Evolutionary conservation across 2,113 vertebrate genomes (phyloP), one percentile per base, ranked within the genome.

Genomic region (Oncorhynchus gorbuscha): DNA sequence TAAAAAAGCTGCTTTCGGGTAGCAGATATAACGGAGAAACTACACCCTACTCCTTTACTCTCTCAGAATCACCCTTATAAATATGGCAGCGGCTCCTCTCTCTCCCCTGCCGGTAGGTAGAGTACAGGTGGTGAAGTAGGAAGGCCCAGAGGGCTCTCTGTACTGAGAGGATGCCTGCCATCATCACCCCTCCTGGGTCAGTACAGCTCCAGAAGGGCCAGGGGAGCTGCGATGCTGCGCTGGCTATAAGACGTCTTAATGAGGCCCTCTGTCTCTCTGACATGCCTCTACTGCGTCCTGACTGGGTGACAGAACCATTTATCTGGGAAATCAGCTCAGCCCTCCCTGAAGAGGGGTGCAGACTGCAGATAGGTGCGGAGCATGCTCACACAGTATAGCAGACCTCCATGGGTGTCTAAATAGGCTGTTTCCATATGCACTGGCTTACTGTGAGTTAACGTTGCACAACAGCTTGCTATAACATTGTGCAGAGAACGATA

Each of bases 301-400:
- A 20, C 68, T 20, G 55, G 39, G 30, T 39, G 32, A 69, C 68
- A 69, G 11, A 59, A 67, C 80, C 72, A 20, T 82, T 77, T 28
- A 71, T 73, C 64, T 45, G 39, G 39, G 39, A 45, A 45, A 45
- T 45, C 39, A 45, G 39, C 39, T 45, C 18, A 18, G 55, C 4
- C 55, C 16, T 14, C 55, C 55, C 55, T 58, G 55, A 2, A 58
- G 55, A 20, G 9, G 39, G 39, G 39, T 45, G 39, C 39, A 45
- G 39, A 45, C 39, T 58, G 20, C 14, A 58, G 55, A 20, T 58
- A 20, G 55, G 16, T 20, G 4, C 55, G 3, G 5, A 11, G 39
- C 39, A 11, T 11, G 39, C 39, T 45, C 8, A 45, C 39, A 45
- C 39, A 45, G 39, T 45, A 45, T 45, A 45, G 39, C 8, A 9